Evolutionary conservation across 2,113 vertebrate species (phyloP).

Genomic region (Gnathonemus echidnorhynchus): DNA sequence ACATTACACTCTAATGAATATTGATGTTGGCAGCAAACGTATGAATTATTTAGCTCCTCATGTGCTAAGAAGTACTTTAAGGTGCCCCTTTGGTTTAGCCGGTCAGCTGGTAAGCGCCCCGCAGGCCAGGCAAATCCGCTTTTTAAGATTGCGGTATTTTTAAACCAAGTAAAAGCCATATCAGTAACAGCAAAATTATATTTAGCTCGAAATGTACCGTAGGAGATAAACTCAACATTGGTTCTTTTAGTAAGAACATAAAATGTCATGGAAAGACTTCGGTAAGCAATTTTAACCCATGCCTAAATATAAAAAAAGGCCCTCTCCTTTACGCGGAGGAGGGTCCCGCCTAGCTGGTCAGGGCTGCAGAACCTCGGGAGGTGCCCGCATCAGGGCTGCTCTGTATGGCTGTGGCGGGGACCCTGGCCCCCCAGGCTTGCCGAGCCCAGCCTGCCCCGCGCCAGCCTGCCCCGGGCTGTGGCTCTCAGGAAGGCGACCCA

Average conservation of each 20-base stretch:
- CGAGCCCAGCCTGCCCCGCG: background rate
- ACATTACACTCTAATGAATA: background rate
- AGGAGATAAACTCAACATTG: constrained; percentile 4
- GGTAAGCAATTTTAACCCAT: background rate
- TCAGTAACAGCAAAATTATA: background rate
- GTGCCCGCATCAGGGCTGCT: background rate
- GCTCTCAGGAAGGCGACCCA: background rate
- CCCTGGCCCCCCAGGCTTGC: background rate
- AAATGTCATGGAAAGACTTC: background rate
- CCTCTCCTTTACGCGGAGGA: background rate
- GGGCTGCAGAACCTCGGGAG: background rate
- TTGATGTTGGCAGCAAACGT: background rate
- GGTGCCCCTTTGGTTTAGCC: background rate
- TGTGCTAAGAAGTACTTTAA: background rate
- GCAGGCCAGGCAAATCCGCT: background rate
- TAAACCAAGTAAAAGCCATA: background rate
- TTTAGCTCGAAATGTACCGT: background rate
- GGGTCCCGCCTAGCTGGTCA: background rate
- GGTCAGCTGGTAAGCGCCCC: background rate
- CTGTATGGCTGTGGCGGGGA: background rate
- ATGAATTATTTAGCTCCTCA: background rate
- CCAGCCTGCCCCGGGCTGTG: background rate
- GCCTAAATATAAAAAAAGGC: background rate
- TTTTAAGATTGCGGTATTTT: background rate
- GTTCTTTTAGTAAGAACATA: constrained; percentile 2